phyloP scores from a whole-genome alignment of 2,113 vertebrate species.

The Chaetorhynchus papuensis region DNA sequence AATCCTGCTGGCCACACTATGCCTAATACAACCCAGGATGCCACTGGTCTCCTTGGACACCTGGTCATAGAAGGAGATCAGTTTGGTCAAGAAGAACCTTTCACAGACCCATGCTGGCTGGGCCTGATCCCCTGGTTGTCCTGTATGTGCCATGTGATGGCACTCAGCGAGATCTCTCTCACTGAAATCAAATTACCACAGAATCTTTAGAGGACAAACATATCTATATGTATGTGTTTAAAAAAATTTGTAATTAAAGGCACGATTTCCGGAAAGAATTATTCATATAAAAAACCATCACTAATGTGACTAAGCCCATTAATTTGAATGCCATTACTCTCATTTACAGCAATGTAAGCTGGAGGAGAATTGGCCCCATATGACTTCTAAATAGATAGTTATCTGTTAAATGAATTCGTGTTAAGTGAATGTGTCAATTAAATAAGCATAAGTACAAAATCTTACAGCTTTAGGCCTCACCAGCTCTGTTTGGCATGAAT shows the following conservation, averaged over 20 bases:
- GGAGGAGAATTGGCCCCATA: neutral
- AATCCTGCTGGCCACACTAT: neutral
- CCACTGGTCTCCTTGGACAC: neutral
- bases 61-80: neutral
- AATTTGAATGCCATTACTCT: neutral
- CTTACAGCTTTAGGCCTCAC: neutral
- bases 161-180: rapidly evolving
- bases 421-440: neutral
- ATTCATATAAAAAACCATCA: neutral
- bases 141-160: rapidly evolving
- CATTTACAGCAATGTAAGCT: neutral
- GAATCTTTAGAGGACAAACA: neutral
- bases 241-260: neutral
- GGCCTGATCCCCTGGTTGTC: neutral
- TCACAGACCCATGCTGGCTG: neutral
- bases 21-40: neutral
- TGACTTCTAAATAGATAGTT: neutral
- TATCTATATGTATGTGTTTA: neutral
- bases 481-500: neutral
- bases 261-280: neutral
- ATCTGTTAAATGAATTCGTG: neutral
- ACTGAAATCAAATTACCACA: neutral
- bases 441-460: neutral
- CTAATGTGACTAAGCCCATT: neutral
- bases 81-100: neutral